Evolutionary conservation across 2,888 invertebrate species (phyloP).

Genomic region (Acronicta alni): DNA sequence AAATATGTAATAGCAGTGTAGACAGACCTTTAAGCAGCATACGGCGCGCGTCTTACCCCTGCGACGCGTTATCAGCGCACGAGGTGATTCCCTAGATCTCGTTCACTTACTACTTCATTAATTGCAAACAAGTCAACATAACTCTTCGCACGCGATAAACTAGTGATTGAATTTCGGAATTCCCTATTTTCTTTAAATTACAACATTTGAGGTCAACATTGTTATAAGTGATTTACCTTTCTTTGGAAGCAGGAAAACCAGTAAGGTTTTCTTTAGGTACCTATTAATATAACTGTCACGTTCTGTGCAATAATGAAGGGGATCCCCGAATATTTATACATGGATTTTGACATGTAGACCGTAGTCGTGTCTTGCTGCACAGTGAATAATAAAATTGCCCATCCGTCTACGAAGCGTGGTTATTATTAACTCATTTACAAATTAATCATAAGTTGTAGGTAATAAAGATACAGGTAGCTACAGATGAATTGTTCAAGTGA

Average conservation of each 20-base stretch:
- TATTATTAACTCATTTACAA: too few relatives aligned
- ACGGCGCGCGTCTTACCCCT: not conserved
- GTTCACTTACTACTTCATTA: not conserved
- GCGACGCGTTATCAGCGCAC: slow-evolving; percentile 16
- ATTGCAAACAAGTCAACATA: slow-evolving; percentile 2
- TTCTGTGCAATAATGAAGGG: too few relatives aligned
- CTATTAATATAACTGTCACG: too few relatives aligned
- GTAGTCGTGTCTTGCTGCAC: too few relatives aligned
- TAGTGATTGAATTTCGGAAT: slow-evolving; percentile 9
- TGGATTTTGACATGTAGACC: too few relatives aligned
- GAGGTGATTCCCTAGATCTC: slow-evolving; percentile 42
- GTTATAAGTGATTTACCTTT: slow-evolving; percentile 1
- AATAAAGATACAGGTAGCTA: too few relatives aligned
- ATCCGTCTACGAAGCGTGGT: too few relatives aligned
- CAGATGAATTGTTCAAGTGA: too few relatives aligned
- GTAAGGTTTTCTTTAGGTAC: slow-evolving; percentile 15
- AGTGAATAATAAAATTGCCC: too few relatives aligned
- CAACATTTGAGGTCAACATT: slow-evolving; percentile 7
- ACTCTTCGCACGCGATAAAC: slow-evolving; percentile 16
- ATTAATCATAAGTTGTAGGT: too few relatives aligned
- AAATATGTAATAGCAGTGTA: slow-evolving; percentile 9
- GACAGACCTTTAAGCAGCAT: slow-evolving; percentile 1
- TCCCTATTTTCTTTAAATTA: slow-evolving; percentile 11
- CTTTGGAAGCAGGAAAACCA: slow-evolving; percentile 26
- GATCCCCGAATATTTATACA: too few relatives aligned